Percentiles rank a stretch among this genome's conserved stretches.
These are phyloP conservation scores for Aix galericulata DNA, from an alignment of 2,113 vertebrate genomes.

Conservation along the genomic window DNA sequence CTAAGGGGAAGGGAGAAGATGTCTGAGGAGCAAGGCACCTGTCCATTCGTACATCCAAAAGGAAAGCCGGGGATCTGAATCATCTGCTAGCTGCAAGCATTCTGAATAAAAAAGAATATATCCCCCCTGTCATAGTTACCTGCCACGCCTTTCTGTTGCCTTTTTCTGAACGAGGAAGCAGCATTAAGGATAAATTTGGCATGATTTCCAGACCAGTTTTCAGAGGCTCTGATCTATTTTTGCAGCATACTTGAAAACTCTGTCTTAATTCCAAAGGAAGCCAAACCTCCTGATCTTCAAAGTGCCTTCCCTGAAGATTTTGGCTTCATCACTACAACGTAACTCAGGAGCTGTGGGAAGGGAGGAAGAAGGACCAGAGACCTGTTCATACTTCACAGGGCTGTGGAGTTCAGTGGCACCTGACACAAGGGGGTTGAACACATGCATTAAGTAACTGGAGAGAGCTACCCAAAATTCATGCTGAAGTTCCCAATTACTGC, in stretches of 20 bases:
- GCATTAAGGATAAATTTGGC: neutral
- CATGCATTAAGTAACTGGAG: neutral
- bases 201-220: neutral
- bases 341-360: neutral
- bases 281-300: neutral
- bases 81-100: neutral
- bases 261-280: neutral
- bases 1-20: neutral
- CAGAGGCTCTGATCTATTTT: neutral
- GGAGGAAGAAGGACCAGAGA: neutral
- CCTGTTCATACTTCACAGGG: rapidly evolving
- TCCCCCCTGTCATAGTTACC: neutral
- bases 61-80: neutral
- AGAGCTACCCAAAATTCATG: rapidly evolving
- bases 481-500: neutral
- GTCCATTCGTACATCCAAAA: neutral
- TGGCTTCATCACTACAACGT: neutral
- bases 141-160: neutral
- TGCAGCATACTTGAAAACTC: neutral
- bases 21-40: neutral
- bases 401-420: too few relatives aligned
- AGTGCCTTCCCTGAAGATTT: neutral
- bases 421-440: neutral
- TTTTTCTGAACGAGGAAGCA: neutral
- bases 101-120: neutral